These are phyloP conservation scores for Sphenopsis melanotis DNA, from an alignment of 2,797 vertebrate genomes.

Conservation along the genomic window DNA sequence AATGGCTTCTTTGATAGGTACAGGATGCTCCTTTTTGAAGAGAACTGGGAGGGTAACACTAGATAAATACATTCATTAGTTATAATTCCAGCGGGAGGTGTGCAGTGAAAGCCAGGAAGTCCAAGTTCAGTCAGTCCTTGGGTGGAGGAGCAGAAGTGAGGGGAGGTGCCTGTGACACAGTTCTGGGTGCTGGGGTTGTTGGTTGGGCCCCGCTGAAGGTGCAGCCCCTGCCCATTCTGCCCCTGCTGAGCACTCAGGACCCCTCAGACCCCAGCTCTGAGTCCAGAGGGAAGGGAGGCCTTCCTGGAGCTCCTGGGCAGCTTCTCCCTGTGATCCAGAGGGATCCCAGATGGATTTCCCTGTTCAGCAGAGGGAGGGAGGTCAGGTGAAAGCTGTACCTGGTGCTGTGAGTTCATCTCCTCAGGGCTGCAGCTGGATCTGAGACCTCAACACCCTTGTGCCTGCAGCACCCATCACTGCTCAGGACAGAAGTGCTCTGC, in stretches of 20 bases:
- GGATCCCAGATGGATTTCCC: not conserved
- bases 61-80: not conserved
- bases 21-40: not conserved
- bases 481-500: not conserved
- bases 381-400: not conserved
- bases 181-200: rapidly evolving
- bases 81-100: not conserved
- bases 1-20: not conserved
- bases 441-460: not conserved
- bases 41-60: not conserved
- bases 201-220: not conserved
- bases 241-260: not conserved
- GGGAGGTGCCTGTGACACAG: not conserved
- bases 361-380: not conserved
- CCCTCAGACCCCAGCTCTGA: not conserved
- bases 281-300: not conserved
- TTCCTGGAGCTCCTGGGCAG: not conserved
- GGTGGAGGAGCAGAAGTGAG: not conserved
- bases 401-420: not conserved
- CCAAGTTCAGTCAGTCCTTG: not conserved
- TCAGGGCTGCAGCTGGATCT: not conserved
- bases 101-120: not conserved
- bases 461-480: not conserved
- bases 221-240: not conserved
- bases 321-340: not conserved